phyloP scores from a whole-genome alignment of 2,797 vertebrate genomes.

The Hyperoplus immaculatus region DNA sequence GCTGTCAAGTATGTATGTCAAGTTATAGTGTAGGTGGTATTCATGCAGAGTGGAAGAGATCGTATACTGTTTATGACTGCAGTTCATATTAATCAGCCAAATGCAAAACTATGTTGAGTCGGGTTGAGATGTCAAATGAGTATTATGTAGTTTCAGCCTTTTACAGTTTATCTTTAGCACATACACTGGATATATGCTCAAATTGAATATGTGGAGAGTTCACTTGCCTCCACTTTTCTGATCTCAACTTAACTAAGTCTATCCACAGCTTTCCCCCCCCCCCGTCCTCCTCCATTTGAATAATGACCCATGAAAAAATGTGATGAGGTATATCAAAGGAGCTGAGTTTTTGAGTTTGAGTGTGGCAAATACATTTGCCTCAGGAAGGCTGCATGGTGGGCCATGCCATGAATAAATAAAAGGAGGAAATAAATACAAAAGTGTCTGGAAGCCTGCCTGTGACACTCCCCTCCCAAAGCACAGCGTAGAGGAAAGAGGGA shows the following conservation, averaged over 20 bases:
- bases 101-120: background rate
- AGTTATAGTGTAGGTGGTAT: conserved; percentile 18
- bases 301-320: conserved; percentile 76
- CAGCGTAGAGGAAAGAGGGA: conserved; percentile 45
- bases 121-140: conserved; percentile 7
- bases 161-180: background rate
- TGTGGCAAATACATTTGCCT: conserved; percentile 71
- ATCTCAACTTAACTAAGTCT: conserved; percentile 45
- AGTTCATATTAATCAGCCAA: conserved; percentile 11
- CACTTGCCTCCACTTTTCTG: conserved; percentile 32
- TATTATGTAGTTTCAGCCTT: conserved; percentile 6
- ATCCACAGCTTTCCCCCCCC: conserved; percentile 23
- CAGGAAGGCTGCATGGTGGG: conserved; percentile 59
- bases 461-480: conserved; percentile 58
- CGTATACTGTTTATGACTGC: background rate
- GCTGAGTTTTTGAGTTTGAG: conserved; percentile 36
- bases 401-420: conserved; percentile 80
- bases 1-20: conserved; percentile 3
- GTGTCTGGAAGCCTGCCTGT: conserved; percentile 60
- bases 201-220: conserved; percentile 21
- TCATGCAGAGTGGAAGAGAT: background rate
- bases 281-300: conserved; percentile 23
- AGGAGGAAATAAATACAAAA: conserved; percentile 74
- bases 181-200: background rate
- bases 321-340: conserved; percentile 74